Conservation (phyloP, 2,113 vertebrate genomes). For the Hemicordylus capensis region DNA sequence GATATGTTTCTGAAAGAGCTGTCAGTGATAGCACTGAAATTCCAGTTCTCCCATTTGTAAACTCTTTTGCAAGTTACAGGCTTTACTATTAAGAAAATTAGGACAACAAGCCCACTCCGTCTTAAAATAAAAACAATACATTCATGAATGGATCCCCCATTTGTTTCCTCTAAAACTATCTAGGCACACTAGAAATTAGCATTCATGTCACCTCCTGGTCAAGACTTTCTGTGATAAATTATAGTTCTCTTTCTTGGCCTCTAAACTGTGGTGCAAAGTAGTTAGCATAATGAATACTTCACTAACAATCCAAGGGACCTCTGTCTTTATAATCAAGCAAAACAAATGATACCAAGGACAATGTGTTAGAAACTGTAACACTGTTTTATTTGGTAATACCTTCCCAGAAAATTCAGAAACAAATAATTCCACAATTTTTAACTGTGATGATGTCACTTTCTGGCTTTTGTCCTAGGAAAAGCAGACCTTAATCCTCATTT, state of each 20-base stretch:
- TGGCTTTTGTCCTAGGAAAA: not conserved
- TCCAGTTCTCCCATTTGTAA: not conserved
- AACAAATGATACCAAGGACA: not conserved
- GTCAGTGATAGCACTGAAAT: not conserved
- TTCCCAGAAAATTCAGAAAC: too few relatives aligned
- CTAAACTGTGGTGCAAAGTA: not conserved
- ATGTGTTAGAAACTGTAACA: not conserved
- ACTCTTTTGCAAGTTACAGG: not conserved
- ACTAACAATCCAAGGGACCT: too few relatives aligned
- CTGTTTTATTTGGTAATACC: not conserved
- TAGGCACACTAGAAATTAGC: not conserved
- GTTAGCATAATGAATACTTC: conserved; percentile 7
- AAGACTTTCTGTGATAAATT: not conserved
- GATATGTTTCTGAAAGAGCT: not conserved
- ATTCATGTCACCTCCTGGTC: not conserved
- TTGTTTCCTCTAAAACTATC: not conserved
- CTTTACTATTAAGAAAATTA: not conserved
- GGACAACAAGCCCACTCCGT: not conserved
- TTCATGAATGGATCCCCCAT: not conserved
- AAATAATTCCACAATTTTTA: not conserved
- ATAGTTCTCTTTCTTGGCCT: not conserved
- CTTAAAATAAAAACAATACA: not conserved
- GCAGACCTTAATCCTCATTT: not conserved
- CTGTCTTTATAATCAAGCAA: not conserved
- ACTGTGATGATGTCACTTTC: not conserved